Evolutionary conservation across 2,888 invertebrate genomes (phyloP).

Genomic region (Brachyptera putata): DNA sequence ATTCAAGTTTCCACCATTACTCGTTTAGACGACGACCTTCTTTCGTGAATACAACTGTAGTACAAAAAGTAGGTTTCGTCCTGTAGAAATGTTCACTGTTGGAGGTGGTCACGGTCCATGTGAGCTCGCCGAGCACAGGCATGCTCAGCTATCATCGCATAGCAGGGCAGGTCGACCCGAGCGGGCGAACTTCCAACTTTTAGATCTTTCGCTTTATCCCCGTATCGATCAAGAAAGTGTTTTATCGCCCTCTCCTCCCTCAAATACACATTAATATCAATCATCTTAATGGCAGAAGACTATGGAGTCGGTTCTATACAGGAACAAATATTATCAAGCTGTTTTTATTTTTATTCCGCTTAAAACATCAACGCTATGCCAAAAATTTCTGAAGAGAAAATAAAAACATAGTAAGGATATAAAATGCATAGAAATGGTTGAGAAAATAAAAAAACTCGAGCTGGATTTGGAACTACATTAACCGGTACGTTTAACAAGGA

Average conservation of each 20-base stretch:
- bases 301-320: neutral
- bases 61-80: no score
- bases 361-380: neutral
- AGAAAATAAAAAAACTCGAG: no score
- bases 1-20: no score
- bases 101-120: no score
- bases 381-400: neutral
- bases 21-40: no score
- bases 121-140: no score
- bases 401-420: neutral
- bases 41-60: no score
- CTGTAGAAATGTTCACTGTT: no score
- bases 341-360: no score
- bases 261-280: neutral
- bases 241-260: neutral
- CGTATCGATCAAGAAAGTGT: slow-evolving; percentile 5
- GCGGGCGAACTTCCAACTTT: neutral
- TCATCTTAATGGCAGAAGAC: slow-evolving; percentile 5
- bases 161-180: neutral
- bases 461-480: no score
- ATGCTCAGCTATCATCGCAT: neutral
- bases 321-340: neutral
- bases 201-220: neutral
- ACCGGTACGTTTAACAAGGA: no score
- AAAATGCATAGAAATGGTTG: no score